Base-by-base conservation (phyloP, 2,888 invertebrate genomes). In the Volucella zonaria region DNA sequence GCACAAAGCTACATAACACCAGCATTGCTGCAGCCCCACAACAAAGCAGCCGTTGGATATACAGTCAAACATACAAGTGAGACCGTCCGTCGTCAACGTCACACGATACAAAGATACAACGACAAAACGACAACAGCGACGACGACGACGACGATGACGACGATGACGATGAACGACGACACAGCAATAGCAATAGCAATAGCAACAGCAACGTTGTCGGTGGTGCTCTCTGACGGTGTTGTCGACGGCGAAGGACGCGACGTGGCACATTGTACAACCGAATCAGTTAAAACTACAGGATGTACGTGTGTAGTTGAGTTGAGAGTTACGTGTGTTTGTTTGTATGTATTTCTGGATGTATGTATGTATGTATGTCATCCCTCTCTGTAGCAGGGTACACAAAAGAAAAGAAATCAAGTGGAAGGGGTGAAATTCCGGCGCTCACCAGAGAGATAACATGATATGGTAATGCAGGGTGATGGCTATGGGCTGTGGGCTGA, bases 401-500 rank as follows among this genome's bases (percentile, higher is more conserved):
- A 85, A 85, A 81, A 85, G 85, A 85, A 85, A 85, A 85, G 81
- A 81, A 85, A 85, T 81, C 85, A 81, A 77, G 61, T 81, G 85
- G 85, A 85, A 81, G 73, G 85, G 85, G 85, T 85, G 85, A 77
- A 85, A 68, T 81, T 85, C 81, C 85, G 73, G 62, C 68, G 81
- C 85, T 77, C 85, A 76, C 81, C 64, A 81, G 81, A 85, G 85
- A 85, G 85, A 85, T 85, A 85, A 85, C 85, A 81, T 81, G 85
- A 85, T 85, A 85, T 85, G 85, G 76, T 81, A 85, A 85, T 85
- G 77, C 61, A 73, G 80, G 85, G 85, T 81, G 83, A 80, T 62
- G 15, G 43, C 47, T 54, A 54, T 43, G 47, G 59, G 67, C 62
- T 61, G 49, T 64, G 52, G 52, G 56, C 64, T 47, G 42, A 15